These are phyloP conservation scores for Pteromalus puparum DNA, from an alignment of 1,140 invertebrate species.

Conservation along the genomic window DNA sequence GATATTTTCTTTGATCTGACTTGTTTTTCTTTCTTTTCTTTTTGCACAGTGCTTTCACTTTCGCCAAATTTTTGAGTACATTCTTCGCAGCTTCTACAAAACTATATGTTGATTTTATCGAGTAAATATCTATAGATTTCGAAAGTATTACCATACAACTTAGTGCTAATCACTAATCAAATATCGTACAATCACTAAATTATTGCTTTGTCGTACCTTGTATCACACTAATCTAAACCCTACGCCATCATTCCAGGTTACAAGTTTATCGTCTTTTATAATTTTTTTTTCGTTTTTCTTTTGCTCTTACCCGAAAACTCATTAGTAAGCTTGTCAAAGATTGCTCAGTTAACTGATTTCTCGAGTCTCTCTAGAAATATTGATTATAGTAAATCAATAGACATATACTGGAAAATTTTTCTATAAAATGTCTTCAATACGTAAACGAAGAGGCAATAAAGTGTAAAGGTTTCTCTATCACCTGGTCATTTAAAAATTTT, in stretches of 20 bases:
- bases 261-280: neutral
- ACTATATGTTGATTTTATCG: slow-evolving; percentile 72
- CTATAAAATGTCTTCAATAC: neutral
- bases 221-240: slow-evolving; percentile 74
- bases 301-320: neutral
- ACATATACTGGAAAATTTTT: neutral
- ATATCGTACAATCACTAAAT: slow-evolving; percentile 75
- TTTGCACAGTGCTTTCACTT: slow-evolving; percentile 39
- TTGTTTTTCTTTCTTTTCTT: slow-evolving; percentile 17
- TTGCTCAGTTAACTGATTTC: neutral
- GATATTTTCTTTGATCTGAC: slow-evolving; percentile 6
- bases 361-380: neutral
- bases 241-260: slow-evolving; percentile 52
- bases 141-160: slow-evolving; percentile 69
- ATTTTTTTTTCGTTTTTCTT: neutral
- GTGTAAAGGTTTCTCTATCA: neutral
- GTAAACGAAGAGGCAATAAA: neutral
- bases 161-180: slow-evolving; percentile 71
- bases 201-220: slow-evolving; percentile 75
- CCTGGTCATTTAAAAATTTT: neutral
- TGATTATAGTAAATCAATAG: neutral
- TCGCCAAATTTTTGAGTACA: slow-evolving; percentile 49
- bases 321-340: neutral
- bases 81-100: slow-evolving; percentile 69
- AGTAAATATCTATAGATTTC: slow-evolving; percentile 72